Conservation (phyloP, 2,797 vertebrate species). For the Apogon hyalosoma region DNA sequence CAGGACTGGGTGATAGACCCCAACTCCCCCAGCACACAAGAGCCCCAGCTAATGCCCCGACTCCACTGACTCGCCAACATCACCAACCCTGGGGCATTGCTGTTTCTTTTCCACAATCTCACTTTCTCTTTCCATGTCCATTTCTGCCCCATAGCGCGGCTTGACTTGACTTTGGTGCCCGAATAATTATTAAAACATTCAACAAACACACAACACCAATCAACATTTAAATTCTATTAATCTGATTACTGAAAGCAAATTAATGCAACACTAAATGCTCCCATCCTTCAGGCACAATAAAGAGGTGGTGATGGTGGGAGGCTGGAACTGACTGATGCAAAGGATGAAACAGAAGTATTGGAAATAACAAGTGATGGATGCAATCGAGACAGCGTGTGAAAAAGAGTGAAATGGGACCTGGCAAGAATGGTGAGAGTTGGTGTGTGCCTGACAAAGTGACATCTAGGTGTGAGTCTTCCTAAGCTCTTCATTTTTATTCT, state of each 20-base stretch:
- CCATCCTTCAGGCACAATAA: background rate
- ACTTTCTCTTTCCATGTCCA: background rate
- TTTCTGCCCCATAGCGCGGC: background rate
- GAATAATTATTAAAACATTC: background rate
- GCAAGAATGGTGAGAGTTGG: conserved; percentile 54
- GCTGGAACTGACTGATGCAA: conserved; percentile 13
- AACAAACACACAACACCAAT: background rate
- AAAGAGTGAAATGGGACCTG: conserved; percentile 31
- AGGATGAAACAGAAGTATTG: conserved; percentile 21
- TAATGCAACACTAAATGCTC: conserved; percentile 4
- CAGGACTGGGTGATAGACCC: conserved; percentile 54
- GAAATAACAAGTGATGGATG: conserved; percentile 17
- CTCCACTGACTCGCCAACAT: conserved; percentile 46
- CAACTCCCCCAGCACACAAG: conserved; percentile 45
- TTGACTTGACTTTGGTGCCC: conserved; percentile 1
- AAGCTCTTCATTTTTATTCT: conserved; percentile 67
- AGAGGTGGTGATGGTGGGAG: conserved; percentile 6
- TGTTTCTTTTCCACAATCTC: conserved; percentile 18
- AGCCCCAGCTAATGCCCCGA: conserved; percentile 46
- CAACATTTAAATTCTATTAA: conserved; percentile 2
- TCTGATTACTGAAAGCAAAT: background rate
- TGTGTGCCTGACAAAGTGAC: conserved; percentile 76
- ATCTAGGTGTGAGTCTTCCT: conserved; percentile 68
- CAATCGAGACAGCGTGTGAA: conserved; percentile 26
- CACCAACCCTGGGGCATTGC: conserved; percentile 41